Evolutionary conservation across 2,888 invertebrate genomes (phyloP).

Genomic region (Nemoura dubitans): DNA sequence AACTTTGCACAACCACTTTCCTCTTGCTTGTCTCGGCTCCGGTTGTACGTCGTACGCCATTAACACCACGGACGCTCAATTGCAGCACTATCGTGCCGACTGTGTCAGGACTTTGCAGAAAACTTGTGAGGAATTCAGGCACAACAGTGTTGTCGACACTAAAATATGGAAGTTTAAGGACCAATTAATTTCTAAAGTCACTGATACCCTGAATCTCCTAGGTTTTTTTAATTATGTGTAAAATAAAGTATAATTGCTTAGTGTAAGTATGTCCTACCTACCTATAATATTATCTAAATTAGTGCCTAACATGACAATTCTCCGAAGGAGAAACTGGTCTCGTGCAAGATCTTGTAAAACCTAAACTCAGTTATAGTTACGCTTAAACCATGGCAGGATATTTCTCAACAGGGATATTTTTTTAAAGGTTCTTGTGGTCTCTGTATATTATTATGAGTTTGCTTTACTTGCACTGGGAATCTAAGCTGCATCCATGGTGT

Average conservation of each 20-base stretch:
- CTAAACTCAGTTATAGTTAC: not conserved
- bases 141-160: constrained; percentile 83
- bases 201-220: constrained; percentile 74
- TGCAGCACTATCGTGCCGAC: constrained; percentile 94
- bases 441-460: not conserved
- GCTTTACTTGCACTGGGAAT: not conserved
- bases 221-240: constrained; percentile 68
- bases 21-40: constrained; percentile 79
- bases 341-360: not conserved
- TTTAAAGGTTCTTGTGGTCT: not conserved
- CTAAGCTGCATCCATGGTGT: too few relatives aligned
- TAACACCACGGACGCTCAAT: constrained; percentile 82
- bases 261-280: too few relatives aligned
- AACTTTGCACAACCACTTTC: constrained; percentile 92
- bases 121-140: constrained; percentile 82
- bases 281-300: not conserved
- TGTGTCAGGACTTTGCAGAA: constrained; percentile 89
- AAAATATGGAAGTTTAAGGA: constrained; percentile 90
- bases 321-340: not conserved
- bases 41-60: constrained; percentile 85
- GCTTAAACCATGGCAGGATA: not conserved
- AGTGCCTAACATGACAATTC: not conserved
- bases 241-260: not conserved
- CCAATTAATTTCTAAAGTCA: constrained; percentile 74
- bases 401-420: not conserved